Evolutionary conservation across 2,797 vertebrate species (phyloP).

Genomic region (Pangasius macronema): DNA sequence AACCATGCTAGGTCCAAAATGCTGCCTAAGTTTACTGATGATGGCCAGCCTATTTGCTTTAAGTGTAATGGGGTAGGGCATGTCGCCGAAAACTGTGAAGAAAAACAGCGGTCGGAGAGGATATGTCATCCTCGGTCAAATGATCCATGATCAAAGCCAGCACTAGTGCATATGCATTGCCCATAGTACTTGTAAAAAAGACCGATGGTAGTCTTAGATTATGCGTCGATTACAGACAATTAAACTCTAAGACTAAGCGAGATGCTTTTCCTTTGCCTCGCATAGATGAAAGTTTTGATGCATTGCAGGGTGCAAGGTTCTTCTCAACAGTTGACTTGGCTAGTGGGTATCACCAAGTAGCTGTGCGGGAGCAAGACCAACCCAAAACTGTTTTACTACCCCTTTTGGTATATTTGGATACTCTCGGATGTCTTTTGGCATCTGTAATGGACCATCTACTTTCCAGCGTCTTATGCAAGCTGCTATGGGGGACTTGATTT

Average conservation of each 20-base stretch:
- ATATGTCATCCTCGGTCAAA: no score
- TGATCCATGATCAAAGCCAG: neutral
- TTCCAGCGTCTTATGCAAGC: neutral
- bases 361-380: neutral
- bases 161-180: neutral
- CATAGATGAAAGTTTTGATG: constrained; percentile 35
- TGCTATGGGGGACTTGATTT: neutral
- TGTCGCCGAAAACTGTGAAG: no score
- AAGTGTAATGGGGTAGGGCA: no score
- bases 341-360: neutral
- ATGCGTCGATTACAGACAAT: constrained; percentile 26
- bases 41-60: no score
- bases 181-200: neutral
- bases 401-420: neutral
- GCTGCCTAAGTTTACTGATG: no score
- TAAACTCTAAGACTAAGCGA: constrained; percentile 20
- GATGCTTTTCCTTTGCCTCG: constrained; percentile 38
- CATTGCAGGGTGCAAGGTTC: neutral
- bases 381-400: neutral
- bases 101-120: no score
- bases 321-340: constrained; percentile 10
- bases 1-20: no score
- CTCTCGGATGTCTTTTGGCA: neutral
- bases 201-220: neutral
- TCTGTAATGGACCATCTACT: neutral